Percentiles rank a stretch among this genome's conserved stretches.
Conservation (phyloP, 2,113 vertebrate genomes). For the Zingel zingel region DNA sequence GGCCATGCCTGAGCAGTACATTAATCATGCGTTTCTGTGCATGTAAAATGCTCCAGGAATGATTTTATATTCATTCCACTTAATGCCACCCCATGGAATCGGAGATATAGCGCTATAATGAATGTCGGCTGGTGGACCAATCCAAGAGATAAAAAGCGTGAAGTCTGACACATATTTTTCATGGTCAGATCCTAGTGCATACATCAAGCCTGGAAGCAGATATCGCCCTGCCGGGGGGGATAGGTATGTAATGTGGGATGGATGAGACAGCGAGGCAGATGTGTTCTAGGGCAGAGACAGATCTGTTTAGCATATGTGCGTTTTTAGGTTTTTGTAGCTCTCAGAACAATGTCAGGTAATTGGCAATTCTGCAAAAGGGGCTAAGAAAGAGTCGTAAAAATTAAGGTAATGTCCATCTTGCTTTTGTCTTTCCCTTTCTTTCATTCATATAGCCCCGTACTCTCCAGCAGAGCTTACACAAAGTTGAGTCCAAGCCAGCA, state of each 20-base stretch:
- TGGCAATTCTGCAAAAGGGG: constrained; percentile 8
- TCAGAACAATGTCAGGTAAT: constrained; percentile 40
- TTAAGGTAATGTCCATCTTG: neutral
- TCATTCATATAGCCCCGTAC: neutral
- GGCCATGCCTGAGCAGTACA: constrained; percentile 58
- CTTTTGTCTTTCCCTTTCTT: neutral
- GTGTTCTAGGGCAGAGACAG: constrained; percentile 22
- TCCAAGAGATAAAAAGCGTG: constrained; percentile 35
- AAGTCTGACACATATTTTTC: constrained; percentile 68
- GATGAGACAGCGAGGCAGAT: constrained; percentile 29
- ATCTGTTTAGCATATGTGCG: constrained; percentile 31
- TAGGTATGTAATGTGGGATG: constrained; percentile 45
- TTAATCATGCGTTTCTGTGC: constrained; percentile 71
- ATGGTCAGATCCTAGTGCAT: constrained; percentile 54
- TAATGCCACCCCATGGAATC: constrained; percentile 56
- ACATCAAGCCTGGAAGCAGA: constrained; percentile 64
- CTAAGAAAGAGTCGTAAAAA: neutral
- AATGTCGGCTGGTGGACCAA: constrained; percentile 56
- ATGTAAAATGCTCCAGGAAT: constrained; percentile 64
- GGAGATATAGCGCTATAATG: constrained; percentile 55
- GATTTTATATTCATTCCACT: constrained; percentile 71
- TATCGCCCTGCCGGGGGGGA: constrained; percentile 18
- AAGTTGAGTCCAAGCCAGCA: constrained; percentile 20
- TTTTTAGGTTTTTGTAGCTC: constrained; percentile 12
- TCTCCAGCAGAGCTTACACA: neutral